Evolutionary conservation across 1,140 invertebrate genomes (phyloP), one percentile per base, ranked within the genome.

Genomic region (Panonychus citri): DNA sequence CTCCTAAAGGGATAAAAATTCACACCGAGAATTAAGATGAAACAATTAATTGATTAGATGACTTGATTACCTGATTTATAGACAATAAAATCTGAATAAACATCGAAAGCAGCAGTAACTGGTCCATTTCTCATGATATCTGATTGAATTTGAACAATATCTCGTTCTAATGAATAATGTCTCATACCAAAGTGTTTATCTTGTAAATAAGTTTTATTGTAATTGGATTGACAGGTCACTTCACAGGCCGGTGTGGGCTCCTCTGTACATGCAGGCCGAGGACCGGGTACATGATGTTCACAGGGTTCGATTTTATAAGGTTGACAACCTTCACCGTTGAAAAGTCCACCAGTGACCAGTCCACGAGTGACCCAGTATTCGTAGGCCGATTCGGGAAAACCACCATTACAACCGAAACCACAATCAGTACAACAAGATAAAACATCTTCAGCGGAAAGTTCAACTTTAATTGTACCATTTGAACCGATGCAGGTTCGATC

Each of bases 91-190:
- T 95, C 89, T 50, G 77, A 76, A 66, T 87, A 94, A 12, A 94
- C 87, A 1, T 80, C 81, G 64, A 94, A 90, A 40, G 83, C 84
- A 1, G 75, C 86, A 71, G 91, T 87, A 1, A 94, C 83, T 3
- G 89, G 89, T 15, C 89, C 89, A 69, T 91, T 85, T 19, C 71
- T 80, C 70, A 79, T 79, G 42, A 95, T 79, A 70, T 95, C 89
- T 5, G 75, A 74, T 71, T 80, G 79, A 59, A 94, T 93, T 60
- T 84, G 13, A 27, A 7, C 17, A 27, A 51, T 25, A 27, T 30
- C 49, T 27, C 17, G 93, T 28, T 68, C 66, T 53, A 78, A 75
- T 10, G 69, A 61, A 61, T 75, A 76, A 0, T 66, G 62, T 24
- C 57, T 59, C 12, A 54, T 54, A 49, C 69, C 72, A 64, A 73